Conservation (phyloP, 2,888 invertebrate species). For the Mactromeris polynyma region DNA sequence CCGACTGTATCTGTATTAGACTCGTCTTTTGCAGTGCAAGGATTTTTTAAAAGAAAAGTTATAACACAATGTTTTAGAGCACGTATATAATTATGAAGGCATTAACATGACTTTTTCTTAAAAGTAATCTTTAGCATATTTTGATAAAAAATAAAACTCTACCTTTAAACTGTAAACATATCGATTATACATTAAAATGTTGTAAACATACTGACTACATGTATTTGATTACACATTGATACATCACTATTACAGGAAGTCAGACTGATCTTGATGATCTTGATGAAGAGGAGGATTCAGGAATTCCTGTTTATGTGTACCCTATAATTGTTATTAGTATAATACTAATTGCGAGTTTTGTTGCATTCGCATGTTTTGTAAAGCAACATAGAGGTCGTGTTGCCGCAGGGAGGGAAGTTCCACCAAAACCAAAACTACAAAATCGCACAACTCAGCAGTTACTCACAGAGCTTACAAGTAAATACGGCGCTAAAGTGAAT, state of each 20-base stretch:
- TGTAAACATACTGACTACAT: too few relatives aligned
- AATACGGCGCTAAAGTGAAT: background rate
- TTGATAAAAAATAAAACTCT: too few relatives aligned
- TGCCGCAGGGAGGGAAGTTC: background rate
- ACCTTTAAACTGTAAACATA: too few relatives aligned
- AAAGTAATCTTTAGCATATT: too few relatives aligned
- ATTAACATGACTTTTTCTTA: too few relatives aligned
- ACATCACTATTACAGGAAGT: background rate
- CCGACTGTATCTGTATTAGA: too few relatives aligned
- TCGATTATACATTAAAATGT: too few relatives aligned
- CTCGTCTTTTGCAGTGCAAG: too few relatives aligned
- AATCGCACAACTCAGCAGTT: constrained; percentile 25
- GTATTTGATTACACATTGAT: too few relatives aligned
- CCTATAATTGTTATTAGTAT: constrained; percentile 8
- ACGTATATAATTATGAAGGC: too few relatives aligned
- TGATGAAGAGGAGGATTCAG: background rate
- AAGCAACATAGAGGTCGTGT: background rate
- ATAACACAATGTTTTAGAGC: too few relatives aligned
- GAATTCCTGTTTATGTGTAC: background rate
- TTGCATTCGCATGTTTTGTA: background rate
- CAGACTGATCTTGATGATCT: background rate
- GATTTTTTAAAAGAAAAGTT: too few relatives aligned
- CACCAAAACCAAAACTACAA: background rate
- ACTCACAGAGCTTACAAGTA: background rate
- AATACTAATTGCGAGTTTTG: background rate